A percentile compares a stretch with the other conserved stretches of the same genome.
phyloP scores from a whole-genome alignment of 1,140 invertebrate genomes.

The Copidosoma floridanum region DNA sequence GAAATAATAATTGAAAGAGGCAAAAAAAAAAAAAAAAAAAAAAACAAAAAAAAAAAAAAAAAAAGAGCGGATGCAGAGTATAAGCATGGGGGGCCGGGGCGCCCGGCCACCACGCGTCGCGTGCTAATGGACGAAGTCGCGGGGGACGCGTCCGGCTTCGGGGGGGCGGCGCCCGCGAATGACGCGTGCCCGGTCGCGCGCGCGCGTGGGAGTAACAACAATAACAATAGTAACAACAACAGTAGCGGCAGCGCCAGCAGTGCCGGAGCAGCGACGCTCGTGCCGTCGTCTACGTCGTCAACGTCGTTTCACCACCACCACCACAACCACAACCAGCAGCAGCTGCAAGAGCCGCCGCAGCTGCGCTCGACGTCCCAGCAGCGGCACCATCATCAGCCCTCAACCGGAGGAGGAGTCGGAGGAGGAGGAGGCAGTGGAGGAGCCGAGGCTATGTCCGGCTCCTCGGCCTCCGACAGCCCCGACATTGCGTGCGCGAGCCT shows the following conservation, averaged over 20 bases:
- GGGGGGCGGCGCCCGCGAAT: conserved; percentile 26
- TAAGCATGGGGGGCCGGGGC: too few species aligned
- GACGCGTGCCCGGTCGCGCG: conserved; percentile 41
- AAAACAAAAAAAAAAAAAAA: too few species aligned
- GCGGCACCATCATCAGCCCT: not conserved
- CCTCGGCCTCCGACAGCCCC: conserved; percentile 55
- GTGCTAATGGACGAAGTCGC: too few species aligned
- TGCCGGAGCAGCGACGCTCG: too few species aligned
- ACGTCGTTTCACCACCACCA: too few species aligned
- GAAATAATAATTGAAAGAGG: too few species aligned
- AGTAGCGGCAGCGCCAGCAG: not conserved
- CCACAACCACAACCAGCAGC: conserved; percentile 35
- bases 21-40: too few species aligned
- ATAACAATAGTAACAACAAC: too few species aligned
- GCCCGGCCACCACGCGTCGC: too few species aligned
- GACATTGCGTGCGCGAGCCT: conserved; percentile 57
- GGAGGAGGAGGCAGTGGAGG: conserved; percentile 28
- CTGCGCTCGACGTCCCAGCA: not conserved
- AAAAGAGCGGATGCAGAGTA: too few species aligned
- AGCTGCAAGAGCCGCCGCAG: conserved; percentile 14
- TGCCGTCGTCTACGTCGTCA: conserved; percentile 37
- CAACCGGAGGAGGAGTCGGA: conserved; percentile 20
- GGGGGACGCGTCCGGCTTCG: conserved; percentile 47
- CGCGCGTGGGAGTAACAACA: conserved; percentile 6
- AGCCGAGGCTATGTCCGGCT: conserved; percentile 53